Evolutionary conservation across 1,140 invertebrate genomes (phyloP).

Genomic region (Drosophila pectinifera): DNA sequence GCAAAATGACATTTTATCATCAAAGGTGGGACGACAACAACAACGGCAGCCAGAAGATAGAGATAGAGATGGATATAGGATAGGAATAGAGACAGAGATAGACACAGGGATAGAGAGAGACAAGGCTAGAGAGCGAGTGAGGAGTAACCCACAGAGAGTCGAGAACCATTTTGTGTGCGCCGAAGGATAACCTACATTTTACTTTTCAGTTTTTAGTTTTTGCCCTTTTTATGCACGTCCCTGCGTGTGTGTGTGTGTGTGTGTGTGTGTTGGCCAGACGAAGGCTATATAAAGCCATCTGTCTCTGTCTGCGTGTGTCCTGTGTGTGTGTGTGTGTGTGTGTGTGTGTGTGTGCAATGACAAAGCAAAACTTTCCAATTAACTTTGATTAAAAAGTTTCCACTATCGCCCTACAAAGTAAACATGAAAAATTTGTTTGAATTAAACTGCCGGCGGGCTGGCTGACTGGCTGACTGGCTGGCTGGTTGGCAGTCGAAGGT

Average conservation of each 20-base stretch:
- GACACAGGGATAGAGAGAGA: slow-evolving; percentile 11
- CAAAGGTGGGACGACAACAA: slow-evolving; percentile 66
- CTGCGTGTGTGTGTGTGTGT: slow-evolving; percentile 18
- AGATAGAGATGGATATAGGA: slow-evolving; percentile 40
- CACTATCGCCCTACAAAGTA: slow-evolving; percentile 81
- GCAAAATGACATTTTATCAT: slow-evolving; percentile 83
- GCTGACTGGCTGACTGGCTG: slow-evolving; percentile 23
- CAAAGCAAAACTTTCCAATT: slow-evolving; percentile 83
- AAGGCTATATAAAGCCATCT: slow-evolving; percentile 44
- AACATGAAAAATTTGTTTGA: slow-evolving; percentile 84
- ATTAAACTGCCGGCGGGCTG: slow-evolving; percentile 59
- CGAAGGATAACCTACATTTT: slow-evolving; percentile 82
- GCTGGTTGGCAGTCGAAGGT: slow-evolving; percentile 2
- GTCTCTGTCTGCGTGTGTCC: slow-evolving; percentile 27
- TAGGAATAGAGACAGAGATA: slow-evolving; percentile 37
- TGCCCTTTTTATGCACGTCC: slow-evolving; percentile 69
- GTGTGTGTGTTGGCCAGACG: slow-evolving; percentile 36
- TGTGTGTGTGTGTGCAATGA: slow-evolving; percentile 71
- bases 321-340: slow-evolving; percentile 54
- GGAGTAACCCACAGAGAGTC: slow-evolving; percentile 48
- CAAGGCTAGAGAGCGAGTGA: slow-evolving; percentile 1
- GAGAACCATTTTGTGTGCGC: slow-evolving; percentile 75
- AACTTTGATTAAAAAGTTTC: slow-evolving; percentile 84
- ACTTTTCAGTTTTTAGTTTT: slow-evolving; percentile 80
- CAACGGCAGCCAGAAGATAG: slow-evolving; percentile 41